These are phyloP conservation scores for Boulengeromyrus knoepffleri DNA, from an alignment of 2,113 vertebrate genomes.

Conservation along the genomic window DNA sequence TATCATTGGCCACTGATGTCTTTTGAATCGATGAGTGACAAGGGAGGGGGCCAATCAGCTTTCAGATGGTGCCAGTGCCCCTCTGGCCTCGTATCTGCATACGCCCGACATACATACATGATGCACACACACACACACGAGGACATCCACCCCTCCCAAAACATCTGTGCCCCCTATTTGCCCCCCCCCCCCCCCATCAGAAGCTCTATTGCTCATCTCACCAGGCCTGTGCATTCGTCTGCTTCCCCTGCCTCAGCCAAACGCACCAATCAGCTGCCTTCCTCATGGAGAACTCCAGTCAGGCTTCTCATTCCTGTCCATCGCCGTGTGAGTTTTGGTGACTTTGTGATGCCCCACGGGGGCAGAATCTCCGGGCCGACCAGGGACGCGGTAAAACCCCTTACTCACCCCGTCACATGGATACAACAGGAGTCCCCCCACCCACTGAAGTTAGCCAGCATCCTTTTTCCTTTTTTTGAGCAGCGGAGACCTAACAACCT, in stretches of 20 bases:
- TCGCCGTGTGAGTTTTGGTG: background rate
- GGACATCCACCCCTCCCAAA: background rate
- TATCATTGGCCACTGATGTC: no score
- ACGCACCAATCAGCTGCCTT: background rate
- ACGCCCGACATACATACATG: background rate
- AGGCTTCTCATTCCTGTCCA: background rate
- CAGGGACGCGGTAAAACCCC: background rate
- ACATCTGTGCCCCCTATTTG: background rate
- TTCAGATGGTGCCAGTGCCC: no score
- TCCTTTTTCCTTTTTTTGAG: background rate
- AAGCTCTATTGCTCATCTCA: background rate
- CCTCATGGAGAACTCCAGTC: background rate
- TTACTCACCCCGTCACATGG: background rate
- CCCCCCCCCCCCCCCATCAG: background rate
- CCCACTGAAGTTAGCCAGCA: background rate
- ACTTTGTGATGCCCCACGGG: background rate
- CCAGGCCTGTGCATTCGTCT: background rate
- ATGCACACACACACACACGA: background rate
- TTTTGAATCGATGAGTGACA: no score
- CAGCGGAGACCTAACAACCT: background rate
- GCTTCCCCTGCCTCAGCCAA: background rate
- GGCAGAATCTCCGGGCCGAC: background rate
- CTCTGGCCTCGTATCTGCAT: no score
- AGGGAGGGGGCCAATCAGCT: no score
- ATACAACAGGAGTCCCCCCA: background rate